Evolutionary conservation across 2,888 invertebrate genomes (phyloP).

Genomic region (Eremobia ochroleuca): DNA sequence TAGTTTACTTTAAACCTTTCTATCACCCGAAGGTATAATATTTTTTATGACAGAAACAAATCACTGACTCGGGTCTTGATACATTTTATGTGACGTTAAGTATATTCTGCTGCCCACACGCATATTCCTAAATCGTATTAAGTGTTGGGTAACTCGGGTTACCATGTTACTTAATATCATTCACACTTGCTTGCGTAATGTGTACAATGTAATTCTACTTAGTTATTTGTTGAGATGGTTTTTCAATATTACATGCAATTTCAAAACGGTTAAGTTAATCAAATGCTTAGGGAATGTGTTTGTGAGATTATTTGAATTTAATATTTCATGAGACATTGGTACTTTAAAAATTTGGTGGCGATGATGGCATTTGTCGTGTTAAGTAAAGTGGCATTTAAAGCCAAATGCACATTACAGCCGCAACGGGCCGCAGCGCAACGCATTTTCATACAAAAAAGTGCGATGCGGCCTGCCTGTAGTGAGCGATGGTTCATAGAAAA

Average conservation of each 20-base stretch:
- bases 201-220: slow-evolving; percentile 25
- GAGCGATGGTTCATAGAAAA: no score
- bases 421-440: no score
- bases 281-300: background rate
- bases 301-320: slow-evolving; percentile 3
- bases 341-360: background rate
- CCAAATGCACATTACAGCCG: no score
- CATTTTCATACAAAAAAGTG: no score
- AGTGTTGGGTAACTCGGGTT: slow-evolving; percentile 48
- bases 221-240: slow-evolving; percentile 15
- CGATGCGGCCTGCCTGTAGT: no score
- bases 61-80: slow-evolving; percentile 40
- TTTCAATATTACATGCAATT: background rate
- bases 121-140: slow-evolving; percentile 51
- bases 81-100: slow-evolving; percentile 53
- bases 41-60: slow-evolving; percentile 46
- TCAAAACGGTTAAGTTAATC: background rate
- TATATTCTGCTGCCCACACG: slow-evolving; percentile 50
- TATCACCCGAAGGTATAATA: slow-evolving; percentile 14
- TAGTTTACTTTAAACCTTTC: slow-evolving; percentile 10
- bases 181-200: slow-evolving; percentile 42
- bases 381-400: background rate
- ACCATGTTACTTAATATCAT: slow-evolving; percentile 52
- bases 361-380: background rate
- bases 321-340: background rate